Evolutionary conservation across 1,140 invertebrate species (phyloP).

Genomic region (Drosophila parvula): DNA sequence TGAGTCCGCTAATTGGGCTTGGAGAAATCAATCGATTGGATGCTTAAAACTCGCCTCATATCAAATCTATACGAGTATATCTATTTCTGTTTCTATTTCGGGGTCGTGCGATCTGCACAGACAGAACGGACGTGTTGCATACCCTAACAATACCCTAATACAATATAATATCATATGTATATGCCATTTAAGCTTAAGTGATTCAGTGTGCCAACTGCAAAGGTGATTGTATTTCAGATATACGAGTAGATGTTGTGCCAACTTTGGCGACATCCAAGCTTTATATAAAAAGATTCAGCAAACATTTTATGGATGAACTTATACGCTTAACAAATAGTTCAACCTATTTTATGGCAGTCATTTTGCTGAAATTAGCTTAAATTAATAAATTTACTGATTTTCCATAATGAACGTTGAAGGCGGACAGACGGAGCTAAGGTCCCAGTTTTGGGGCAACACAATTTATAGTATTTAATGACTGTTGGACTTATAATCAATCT

Average conservation of each 20-base stretch:
- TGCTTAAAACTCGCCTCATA: not conserved
- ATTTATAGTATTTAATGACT: not conserved
- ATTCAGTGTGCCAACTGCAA: constrained; percentile 16
- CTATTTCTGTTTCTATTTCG: not conserved
- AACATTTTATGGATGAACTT: constrained; percentile 18
- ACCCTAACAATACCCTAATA: too few species aligned
- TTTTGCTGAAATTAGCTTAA: constrained; percentile 31
- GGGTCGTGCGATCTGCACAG: not conserved
- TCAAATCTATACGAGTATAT: not conserved
- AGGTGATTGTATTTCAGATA: not conserved
- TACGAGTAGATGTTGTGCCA: not conserved
- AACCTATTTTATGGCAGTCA: constrained; percentile 20
- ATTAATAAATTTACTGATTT: constrained; percentile 14
- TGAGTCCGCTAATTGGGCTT: constrained; percentile 31
- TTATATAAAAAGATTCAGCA: constrained; percentile 27
- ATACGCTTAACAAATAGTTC: constrained; percentile 16
- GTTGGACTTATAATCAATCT: constrained; percentile 11
- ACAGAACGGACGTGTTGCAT: not conserved
- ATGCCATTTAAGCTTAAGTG: constrained; percentile 18
- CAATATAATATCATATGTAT: not conserved
- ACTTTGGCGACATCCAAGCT: not conserved
- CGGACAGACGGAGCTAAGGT: too few species aligned
- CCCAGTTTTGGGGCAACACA: too few species aligned
- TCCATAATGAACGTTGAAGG: constrained; percentile 14
- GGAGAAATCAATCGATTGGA: constrained; percentile 23